These are phyloP conservation scores for Sebastes oblongus DNA, from an alignment of 2,797 vertebrate species.

Conservation along the genomic window DNA sequence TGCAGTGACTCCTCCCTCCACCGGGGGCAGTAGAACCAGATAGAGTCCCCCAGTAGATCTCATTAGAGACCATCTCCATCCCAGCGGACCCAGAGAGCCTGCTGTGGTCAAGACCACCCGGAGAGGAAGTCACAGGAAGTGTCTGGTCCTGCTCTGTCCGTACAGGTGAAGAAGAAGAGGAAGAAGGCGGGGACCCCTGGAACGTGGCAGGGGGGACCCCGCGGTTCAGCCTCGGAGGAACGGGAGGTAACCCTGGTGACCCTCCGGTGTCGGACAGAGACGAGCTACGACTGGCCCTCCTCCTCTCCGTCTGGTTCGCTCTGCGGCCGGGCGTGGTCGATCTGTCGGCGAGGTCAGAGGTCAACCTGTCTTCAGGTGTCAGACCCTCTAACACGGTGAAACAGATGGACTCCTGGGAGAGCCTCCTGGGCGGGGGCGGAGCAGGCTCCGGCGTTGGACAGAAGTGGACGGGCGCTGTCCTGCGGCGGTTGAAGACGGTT, in stretches of 20 bases:
- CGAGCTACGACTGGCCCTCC: constrained; percentile 36
- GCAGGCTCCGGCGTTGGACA: constrained; percentile 43
- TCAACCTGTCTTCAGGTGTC: neutral
- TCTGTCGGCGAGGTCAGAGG: neutral
- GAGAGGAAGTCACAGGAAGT: constrained; percentile 27
- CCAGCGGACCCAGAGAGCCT: constrained; percentile 56
- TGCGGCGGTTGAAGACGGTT: constrained; percentile 87
- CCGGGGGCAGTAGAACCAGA: constrained; percentile 44
- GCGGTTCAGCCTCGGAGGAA: constrained; percentile 77
- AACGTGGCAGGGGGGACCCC: constrained; percentile 17
- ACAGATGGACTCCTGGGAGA: constrained; percentile 69
- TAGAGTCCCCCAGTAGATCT: constrained; percentile 90
- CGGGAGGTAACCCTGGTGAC: constrained; percentile 57
- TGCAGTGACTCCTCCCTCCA: constrained; percentile 56
- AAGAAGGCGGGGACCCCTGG: constrained; percentile 24
- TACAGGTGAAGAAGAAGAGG: constrained; percentile 17
- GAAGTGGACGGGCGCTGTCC: constrained; percentile 42
- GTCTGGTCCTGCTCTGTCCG: constrained; percentile 24
- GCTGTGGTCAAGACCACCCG: constrained; percentile 38
- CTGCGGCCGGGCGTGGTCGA: constrained; percentile 26
- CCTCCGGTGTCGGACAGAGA: constrained; percentile 40
- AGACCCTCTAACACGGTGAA: constrained; percentile 75
- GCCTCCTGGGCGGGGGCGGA: constrained; percentile 34
- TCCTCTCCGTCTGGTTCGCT: constrained; percentile 13
- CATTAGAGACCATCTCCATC: constrained; percentile 90